These are phyloP conservation scores for Aplochiton taeniatus DNA, from an alignment of 2,797 vertebrate species.

Conservation along the genomic window DNA sequence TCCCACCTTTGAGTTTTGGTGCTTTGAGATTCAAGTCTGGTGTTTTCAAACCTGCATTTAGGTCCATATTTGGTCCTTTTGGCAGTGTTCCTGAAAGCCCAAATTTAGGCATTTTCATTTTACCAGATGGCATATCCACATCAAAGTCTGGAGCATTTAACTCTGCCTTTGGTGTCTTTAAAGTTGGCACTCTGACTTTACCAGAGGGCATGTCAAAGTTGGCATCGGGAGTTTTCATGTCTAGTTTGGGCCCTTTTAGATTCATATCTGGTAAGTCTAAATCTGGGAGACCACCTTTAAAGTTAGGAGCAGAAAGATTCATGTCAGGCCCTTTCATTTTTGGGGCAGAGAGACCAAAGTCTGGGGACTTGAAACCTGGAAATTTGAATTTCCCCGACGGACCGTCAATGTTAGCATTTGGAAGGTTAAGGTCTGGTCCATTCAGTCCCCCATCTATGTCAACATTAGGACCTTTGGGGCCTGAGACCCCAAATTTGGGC, in stretches of 20 bases:
- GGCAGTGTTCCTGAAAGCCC: not conserved
- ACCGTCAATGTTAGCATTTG: slow-evolving; percentile 33
- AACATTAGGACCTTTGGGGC: slow-evolving; percentile 47
- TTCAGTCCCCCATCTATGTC: slow-evolving; percentile 45
- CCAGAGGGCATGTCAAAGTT: not conserved
- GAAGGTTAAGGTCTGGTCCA: slow-evolving; percentile 45
- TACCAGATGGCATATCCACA: slow-evolving; percentile 3
- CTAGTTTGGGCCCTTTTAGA: slow-evolving; percentile 41
- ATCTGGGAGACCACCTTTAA: slow-evolving; percentile 19
- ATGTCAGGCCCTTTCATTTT: slow-evolving; percentile 45
- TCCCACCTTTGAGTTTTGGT: slow-evolving; percentile 36
- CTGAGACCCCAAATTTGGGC: slow-evolving; percentile 35
- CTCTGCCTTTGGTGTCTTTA: slow-evolving; percentile 9
- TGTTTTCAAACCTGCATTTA: slow-evolving; percentile 18
- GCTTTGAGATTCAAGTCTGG: slow-evolving; percentile 30
- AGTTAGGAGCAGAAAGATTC: slow-evolving; percentile 42
- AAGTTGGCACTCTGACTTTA: slow-evolving; percentile 10
- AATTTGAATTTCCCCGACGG: slow-evolving; percentile 51
- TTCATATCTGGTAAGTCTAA: slow-evolving; percentile 31
- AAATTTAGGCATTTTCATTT: slow-evolving; percentile 11
- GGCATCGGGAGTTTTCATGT: slow-evolving; percentile 24
- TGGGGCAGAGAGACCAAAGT: slow-evolving; percentile 42
- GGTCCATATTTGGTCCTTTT: slow-evolving; percentile 5
- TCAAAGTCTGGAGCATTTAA: slow-evolving; percentile 7
- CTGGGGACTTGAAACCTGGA: slow-evolving; percentile 49